Percentiles rank a stretch among this genome's conserved stretches.
phyloP scores from a whole-genome alignment of 1,140 invertebrate species.

The Paralvinella palmiformis region DNA sequence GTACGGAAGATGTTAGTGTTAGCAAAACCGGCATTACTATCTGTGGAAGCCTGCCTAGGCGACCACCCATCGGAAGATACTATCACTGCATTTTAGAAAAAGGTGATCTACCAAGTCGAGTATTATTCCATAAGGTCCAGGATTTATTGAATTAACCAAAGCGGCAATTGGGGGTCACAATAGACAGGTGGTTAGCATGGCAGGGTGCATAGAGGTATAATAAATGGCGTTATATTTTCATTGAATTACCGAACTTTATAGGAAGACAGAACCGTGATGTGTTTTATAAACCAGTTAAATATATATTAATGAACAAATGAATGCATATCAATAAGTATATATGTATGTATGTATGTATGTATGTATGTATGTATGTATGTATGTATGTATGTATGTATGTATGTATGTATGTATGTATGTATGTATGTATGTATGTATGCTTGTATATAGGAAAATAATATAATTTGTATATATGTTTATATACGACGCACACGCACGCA shows the following conservation, averaged over 20 bases:
- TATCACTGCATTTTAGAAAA: too few relatives aligned
- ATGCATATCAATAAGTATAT: too few relatives aligned
- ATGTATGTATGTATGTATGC: background rate
- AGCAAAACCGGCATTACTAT: too few relatives aligned
- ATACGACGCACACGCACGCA: background rate
- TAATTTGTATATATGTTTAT: background rate
- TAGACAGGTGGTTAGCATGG: background rate
- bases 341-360: background rate
- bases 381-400: background rate
- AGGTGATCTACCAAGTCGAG: too few relatives aligned
- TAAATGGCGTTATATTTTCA: background rate
- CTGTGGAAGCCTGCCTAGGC: too few relatives aligned
- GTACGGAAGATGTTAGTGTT: too few relatives aligned
- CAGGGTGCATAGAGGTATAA: background rate
- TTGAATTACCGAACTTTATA: background rate
- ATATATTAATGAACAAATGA: background rate
- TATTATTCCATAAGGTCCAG: too few relatives aligned
- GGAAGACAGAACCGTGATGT: background rate
- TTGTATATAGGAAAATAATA: background rate
- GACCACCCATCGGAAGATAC: too few relatives aligned
- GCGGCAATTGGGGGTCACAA: too few relatives aligned
- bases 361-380: background rate
- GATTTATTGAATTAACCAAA: too few relatives aligned
- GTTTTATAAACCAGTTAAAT: background rate
- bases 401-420: background rate